Base-by-base conservation (phyloP, 1,140 invertebrate species). In the Fopius arisanus region DNA sequence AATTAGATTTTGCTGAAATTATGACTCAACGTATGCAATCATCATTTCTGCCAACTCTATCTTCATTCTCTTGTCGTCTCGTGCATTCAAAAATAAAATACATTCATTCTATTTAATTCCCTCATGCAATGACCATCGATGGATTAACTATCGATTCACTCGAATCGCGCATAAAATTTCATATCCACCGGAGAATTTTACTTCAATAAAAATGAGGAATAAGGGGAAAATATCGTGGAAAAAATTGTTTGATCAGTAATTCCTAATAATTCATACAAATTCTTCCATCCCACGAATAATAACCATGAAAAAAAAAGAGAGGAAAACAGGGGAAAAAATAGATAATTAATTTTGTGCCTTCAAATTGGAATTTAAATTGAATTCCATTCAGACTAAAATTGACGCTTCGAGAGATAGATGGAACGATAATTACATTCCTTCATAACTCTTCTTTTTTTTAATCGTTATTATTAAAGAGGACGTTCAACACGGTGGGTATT, bases 391-490 rank as follows among this genome's bases (percentile, higher is more conserved):
- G 43, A 19, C 19, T 37, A 70, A 71, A 51, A 71, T 63, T 73
- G 67, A 68, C 71, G 74, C 63, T 74, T 67, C 43, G 70, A 72
- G 71, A 67, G 67, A 69, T 77, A 66, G 72, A 74, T 71, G 51
- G 72, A 77, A 77, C 73, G 66, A 74, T 77, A 73, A 77, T 77
- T 77, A 77, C 72, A 74, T 77, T 77, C 75, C 68, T 41, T 62
- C 21, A 23, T 62, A 26, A 62, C 14, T 28, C 23, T 62, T 62
- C 21, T 51, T 3, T 51, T 71, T 41, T 63, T 40, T 51, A 2
- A 16, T 19, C 43, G 6, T 51, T 51, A 51, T 51, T 51, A 51
- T 19, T 51, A 12, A 37, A 37, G 33, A 37, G 33, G 12, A 37
- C 12, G 33, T 12, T 37, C 33, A 12, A 7, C 33, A 37, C 12